Percentiles rank a stretch among this genome's conserved stretches.
phyloP scores from a whole-genome alignment of 1,140 invertebrate genomes.

The Formica exsecta region DNA sequence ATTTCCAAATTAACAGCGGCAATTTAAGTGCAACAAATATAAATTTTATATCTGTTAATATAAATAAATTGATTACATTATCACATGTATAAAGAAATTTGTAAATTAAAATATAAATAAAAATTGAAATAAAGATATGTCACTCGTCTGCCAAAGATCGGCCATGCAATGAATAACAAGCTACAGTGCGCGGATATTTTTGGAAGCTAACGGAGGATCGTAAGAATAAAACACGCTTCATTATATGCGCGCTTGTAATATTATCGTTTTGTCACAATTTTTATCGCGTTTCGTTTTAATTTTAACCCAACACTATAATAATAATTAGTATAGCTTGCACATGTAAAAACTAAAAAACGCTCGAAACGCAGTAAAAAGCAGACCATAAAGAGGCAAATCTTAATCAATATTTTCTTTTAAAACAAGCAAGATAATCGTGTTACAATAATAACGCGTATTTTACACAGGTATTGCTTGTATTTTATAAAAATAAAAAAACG shows the following conservation, averaged over 20 bases:
- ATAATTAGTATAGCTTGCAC: too few relatives aligned
- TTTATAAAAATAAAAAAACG: slow-evolving; percentile 72
- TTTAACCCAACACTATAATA: too few relatives aligned
- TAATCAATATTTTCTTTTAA: background rate
- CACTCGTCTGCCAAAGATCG: background rate
- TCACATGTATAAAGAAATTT: background rate
- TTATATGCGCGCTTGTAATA: slow-evolving; percentile 26
- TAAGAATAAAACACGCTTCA: slow-evolving; percentile 21
- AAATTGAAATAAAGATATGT: background rate
- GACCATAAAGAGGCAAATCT: background rate
- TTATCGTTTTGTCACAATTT: slow-evolving; percentile 2
- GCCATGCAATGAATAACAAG: background rate
- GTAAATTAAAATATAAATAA: background rate
- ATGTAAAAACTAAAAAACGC: background rate
- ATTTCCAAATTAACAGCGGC: background rate
- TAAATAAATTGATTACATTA: background rate
- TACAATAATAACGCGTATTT: background rate
- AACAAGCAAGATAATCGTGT: background rate
- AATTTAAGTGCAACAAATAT: background rate
- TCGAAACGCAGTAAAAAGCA: background rate
- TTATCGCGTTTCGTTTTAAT: background rate
- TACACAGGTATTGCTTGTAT: background rate
- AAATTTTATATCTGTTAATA: background rate
- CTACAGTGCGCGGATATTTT: slow-evolving; percentile 38
- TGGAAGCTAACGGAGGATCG: slow-evolving; percentile 27